A percentile compares a stretch with the other conserved stretches of the same genome.
Conservation (phyloP, 2,113 vertebrate genomes). For the Irena cyanogastra region DNA sequence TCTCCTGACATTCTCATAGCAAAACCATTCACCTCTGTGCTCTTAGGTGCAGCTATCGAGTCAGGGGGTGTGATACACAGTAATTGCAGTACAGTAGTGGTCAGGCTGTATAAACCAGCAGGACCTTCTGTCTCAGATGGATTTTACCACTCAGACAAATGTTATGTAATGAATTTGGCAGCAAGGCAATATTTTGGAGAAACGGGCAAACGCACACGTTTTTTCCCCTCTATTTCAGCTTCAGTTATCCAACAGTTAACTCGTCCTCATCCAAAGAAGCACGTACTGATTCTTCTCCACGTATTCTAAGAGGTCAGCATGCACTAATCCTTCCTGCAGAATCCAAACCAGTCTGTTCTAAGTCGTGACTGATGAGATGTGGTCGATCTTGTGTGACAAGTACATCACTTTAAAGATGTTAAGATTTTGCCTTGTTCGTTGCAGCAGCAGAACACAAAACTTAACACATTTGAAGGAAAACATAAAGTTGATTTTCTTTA, state of each 20-base stretch:
- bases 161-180: not conserved
- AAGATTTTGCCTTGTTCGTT: not conserved
- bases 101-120: not conserved
- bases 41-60: not conserved
- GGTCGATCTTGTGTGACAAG: not conserved
- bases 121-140: not conserved
- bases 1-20: not conserved
- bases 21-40: not conserved
- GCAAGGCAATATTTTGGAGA: not conserved
- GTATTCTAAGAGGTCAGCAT: not conserved
- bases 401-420: rapidly evolving
- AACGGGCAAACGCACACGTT: rapidly evolving
- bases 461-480: not conserved
- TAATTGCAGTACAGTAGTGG: not conserved
- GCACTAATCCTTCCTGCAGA: not conserved
- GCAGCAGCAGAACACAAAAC: not conserved
- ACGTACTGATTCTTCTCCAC: not conserved
- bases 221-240: not conserved
- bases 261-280: not conserved
- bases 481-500: not conserved
- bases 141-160: not conserved
- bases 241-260: not conserved
- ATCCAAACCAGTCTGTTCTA: not conserved
- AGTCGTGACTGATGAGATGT: not conserved
- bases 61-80: rapidly evolving